Conservation (phyloP, 2,888 invertebrate genomes). For the Deroplatys truncata region DNA sequence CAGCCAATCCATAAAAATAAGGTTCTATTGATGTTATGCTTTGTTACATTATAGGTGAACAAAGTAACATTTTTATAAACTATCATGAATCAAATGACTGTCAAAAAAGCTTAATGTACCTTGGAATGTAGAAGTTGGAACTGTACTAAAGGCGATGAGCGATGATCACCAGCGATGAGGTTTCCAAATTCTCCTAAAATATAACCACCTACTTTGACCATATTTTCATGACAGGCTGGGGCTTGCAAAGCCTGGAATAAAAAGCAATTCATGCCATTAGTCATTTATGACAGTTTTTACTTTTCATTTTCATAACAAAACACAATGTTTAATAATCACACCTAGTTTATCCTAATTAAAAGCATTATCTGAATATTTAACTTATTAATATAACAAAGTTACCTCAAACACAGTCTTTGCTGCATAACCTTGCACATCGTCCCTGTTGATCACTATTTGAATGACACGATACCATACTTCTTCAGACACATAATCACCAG, state of each 20-base stretch:
- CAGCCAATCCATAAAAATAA: too few species aligned
- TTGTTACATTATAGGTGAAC: too few species aligned
- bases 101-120: slow-evolving; percentile 38
- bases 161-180: slow-evolving; percentile 95
- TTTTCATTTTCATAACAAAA: background rate
- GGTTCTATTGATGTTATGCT: too few species aligned
- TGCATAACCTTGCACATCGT: slow-evolving; percentile 99
- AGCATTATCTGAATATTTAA: too few species aligned
- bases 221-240: slow-evolving; percentile 99
- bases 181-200: slow-evolving; percentile 99
- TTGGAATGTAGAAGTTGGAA: slow-evolving; percentile 98
- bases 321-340: background rate
- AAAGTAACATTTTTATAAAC: too few species aligned
- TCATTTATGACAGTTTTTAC: background rate
- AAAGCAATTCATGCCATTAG: background rate
- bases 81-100: too few species aligned
- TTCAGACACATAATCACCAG: slow-evolving; percentile 99
- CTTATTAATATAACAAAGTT: slow-evolving; percentile 18
- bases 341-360: background rate
- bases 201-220: slow-evolving; percentile 99
- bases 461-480: slow-evolving; percentile 99
- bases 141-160: slow-evolving; percentile 95
- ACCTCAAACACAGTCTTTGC: slow-evolving; percentile 99
- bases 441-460: slow-evolving; percentile 98
- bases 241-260: slow-evolving; percentile 79